Base-by-base conservation (phyloP, 2,113 vertebrate species). In the Geococcyx californianus region DNA sequence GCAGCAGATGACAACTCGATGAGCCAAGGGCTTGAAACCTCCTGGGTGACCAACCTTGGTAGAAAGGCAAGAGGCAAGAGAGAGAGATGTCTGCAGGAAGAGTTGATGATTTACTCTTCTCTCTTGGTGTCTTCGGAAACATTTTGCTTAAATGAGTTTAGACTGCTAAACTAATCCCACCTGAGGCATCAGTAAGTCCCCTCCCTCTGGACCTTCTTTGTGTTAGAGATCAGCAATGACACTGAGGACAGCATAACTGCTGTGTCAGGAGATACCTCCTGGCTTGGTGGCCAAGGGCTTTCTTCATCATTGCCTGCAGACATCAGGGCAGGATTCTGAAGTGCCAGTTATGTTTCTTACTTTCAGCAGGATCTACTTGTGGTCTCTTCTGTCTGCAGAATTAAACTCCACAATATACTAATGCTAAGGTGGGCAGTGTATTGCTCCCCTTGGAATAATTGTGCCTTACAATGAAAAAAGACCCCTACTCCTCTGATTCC, bases 221-320 rank as follows among this genome's bases (percentile, higher is more conserved):
- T 45, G 10, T 28, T n/a, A 16, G 19, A 24, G 24, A 45, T 19
- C 45, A 33, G 51, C 44, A 49, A 1, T 49, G 64, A 45, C 13
- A 14, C 13, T 23, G 36, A 10, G 10, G 42, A 77, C 55, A 44
- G 62, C 21, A 24, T 28, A 63, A 31, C 25, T 36, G 24, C 28
- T n/a, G 28, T 80, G 69, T 44, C 58, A 55, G 62, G 68, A 64
- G 62, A 5, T 60, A 19, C 10, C 24, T 58, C 16, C 28, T 51
- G 36, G 45, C 42, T 49, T 47, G 16, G 40, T 75, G 62, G 44
- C 56, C 1, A 2, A 49, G 34, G 49, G 36, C 40, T 75, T 75
- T 66, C 68, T 25, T 74, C 1, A 0, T 16, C 16, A 42, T 58
- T 64, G 31, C 19, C 7, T 24, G 3, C 0, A 1, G n/a, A 28